phyloP scores from a whole-genome alignment of 2,113 vertebrate genomes.

The Otis tarda region DNA sequence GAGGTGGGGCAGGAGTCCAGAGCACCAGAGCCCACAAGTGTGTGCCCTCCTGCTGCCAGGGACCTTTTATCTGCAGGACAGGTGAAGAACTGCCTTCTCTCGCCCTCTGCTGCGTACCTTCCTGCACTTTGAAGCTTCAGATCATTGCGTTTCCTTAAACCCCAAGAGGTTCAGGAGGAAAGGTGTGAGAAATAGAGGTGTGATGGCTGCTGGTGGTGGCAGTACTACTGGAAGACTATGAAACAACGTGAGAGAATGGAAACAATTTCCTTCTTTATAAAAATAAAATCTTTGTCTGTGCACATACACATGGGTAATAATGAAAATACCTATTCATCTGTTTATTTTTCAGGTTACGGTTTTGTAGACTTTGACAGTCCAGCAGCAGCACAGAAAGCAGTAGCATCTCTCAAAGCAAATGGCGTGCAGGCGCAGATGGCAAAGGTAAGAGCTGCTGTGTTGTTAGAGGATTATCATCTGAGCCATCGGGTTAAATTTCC shows the following conservation, averaged over 20 bases:
- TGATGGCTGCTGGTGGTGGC: not conserved
- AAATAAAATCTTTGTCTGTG: not conserved
- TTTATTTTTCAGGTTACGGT: slow-evolving; percentile 87
- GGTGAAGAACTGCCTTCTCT: not conserved
- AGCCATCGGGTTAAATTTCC: not conserved
- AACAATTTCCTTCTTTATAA: not conserved
- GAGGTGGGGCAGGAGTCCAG: not conserved
- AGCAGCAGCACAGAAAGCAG: slow-evolving; percentile 98
- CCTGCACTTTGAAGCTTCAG: not conserved
- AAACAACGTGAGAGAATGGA: not conserved
- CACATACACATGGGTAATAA: not conserved
- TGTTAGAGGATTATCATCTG: not conserved
- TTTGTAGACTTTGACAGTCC: slow-evolving; percentile 99
- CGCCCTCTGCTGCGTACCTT: not conserved
- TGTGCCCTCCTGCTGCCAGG: not conserved
- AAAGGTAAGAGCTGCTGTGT: slow-evolving; percentile 81
- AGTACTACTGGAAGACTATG: not conserved
- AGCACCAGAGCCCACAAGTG: fast-evolving
- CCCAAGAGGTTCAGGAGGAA: not conserved
- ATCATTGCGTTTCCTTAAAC: not conserved
- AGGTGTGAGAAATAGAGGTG: not conserved
- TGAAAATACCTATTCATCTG: not conserved
- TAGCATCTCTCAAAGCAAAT: slow-evolving; percentile 95
- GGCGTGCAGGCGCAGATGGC: slow-evolving; percentile 99
- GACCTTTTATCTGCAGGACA: not conserved